phyloP scores from a whole-genome alignment of 2,113 vertebrate genomes.

The Tachysurus vachellii region DNA sequence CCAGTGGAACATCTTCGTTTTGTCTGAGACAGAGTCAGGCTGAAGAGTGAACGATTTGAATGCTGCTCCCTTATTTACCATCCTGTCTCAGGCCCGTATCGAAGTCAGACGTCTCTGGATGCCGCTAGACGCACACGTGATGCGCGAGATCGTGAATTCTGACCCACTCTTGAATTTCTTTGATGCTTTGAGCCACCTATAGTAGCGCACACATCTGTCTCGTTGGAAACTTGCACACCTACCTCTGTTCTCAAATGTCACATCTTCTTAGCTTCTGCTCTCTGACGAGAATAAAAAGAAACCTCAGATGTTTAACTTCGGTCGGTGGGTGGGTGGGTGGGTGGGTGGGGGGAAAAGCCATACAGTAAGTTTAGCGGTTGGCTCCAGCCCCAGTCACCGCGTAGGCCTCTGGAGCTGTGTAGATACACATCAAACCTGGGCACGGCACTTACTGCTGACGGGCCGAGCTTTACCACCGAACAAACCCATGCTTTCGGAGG shows the following conservation, averaged over 20 bases:
- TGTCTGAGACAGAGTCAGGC: background rate
- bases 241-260: constrained; percentile 25
- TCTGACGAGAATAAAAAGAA: constrained; percentile 46
- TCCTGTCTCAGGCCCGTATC: background rate
- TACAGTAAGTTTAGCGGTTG: constrained; percentile 55
- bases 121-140: background rate
- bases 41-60: background rate
- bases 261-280: constrained; percentile 28
- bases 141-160: constrained; percentile 18
- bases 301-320: constrained; percentile 49
- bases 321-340: constrained; percentile 54
- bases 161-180: constrained; percentile 25
- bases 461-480: constrained; percentile 4
- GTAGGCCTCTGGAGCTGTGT: constrained; percentile 30
- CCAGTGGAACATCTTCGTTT: constrained; percentile 20
- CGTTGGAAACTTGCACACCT: constrained; percentile 40
- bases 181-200: constrained; percentile 8
- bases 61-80: no score
- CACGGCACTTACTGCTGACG: constrained; percentile 25
- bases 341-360: constrained; percentile 55
- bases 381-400: constrained; percentile 46
- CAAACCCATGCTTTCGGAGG: background rate
- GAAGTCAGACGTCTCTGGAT: background rate
- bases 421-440: constrained; percentile 39
- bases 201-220: background rate